Percentiles rank a stretch among this genome's conserved stretches.
Evolutionary conservation across 2,888 invertebrate species (phyloP).

Genomic region (Resseliella maxima): DNA sequence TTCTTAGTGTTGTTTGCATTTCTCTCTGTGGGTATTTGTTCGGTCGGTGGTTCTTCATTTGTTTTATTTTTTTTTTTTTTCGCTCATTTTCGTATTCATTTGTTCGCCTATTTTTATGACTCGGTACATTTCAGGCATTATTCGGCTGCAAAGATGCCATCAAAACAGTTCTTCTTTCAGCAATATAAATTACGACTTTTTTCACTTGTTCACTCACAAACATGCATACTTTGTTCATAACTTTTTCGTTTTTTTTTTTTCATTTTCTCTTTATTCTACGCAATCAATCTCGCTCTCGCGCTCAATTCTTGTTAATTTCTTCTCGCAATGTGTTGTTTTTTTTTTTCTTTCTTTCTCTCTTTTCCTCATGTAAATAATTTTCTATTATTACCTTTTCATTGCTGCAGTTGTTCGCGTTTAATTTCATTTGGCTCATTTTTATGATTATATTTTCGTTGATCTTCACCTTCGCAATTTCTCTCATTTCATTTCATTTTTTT

Average conservation of each 20-base stretch:
- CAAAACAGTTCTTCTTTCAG: background rate
- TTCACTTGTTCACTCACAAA: constrained; percentile 36
- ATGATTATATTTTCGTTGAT: background rate
- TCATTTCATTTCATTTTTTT: background rate
- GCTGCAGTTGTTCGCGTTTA: constrained; percentile 30
- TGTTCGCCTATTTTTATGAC: constrained; percentile 37
- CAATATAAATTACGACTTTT: background rate
- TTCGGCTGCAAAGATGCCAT: background rate
- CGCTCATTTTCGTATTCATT: constrained; percentile 34
- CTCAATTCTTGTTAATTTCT: constrained; percentile 19
- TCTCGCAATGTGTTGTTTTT: too few species aligned
- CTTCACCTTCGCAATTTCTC: constrained; percentile 48
- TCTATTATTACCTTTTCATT: background rate
- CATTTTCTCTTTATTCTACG: background rate
- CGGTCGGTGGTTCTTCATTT: background rate
- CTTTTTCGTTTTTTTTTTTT: background rate
- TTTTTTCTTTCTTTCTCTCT: background rate
- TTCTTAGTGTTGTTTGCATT: background rate
- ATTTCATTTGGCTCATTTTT: constrained; percentile 14
- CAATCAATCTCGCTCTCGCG: constrained; percentile 53
- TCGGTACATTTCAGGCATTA: background rate
- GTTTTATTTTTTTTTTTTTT: background rate
- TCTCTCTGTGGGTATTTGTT: background rate
- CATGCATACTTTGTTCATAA: background rate
- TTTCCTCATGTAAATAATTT: constrained; percentile 17